Evolutionary conservation across 2,888 invertebrate species (phyloP).

Genomic region (Cataglyphis cursor): DNA sequence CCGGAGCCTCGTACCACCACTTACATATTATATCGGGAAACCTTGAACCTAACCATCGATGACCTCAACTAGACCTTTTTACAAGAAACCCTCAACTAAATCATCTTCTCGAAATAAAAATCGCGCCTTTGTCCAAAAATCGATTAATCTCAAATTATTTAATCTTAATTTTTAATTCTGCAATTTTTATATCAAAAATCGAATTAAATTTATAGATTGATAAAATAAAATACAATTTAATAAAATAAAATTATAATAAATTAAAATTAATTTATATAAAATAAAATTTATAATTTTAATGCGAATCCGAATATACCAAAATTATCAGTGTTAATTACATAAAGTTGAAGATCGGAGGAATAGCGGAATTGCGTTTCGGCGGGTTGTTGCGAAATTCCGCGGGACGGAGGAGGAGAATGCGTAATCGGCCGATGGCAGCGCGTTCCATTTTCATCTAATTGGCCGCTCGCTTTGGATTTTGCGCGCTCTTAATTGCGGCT

Average conservation of each 20-base stretch:
- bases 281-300: background rate
- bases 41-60: slow-evolving; percentile 60
- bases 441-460: slow-evolving; percentile 64
- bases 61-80: slow-evolving; percentile 33
- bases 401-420: slow-evolving; percentile 38
- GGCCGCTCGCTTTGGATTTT: slow-evolving; percentile 59
- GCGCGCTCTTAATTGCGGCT: slow-evolving; percentile 60
- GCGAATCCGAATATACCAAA: background rate
- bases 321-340: background rate
- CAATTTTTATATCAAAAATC: background rate
- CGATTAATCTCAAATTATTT: background rate
- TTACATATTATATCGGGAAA: slow-evolving; percentile 57
- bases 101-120: background rate
- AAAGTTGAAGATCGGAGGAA: background rate
- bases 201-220: too few species aligned
- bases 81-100: slow-evolving; percentile 27
- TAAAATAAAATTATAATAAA: too few species aligned
- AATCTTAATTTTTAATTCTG: background rate
- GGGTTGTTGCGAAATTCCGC: background rate
- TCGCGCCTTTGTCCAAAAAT: background rate
- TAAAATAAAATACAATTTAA: too few species aligned
- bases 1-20: slow-evolving; percentile 52
- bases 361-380: background rate
- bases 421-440: slow-evolving; percentile 38
- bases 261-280: background rate